Percentiles rank a stretch among this genome's conserved stretches.
Evolutionary conservation across 1,140 invertebrate genomes (phyloP).

Genomic region (Sitophilus oryzae): DNA sequence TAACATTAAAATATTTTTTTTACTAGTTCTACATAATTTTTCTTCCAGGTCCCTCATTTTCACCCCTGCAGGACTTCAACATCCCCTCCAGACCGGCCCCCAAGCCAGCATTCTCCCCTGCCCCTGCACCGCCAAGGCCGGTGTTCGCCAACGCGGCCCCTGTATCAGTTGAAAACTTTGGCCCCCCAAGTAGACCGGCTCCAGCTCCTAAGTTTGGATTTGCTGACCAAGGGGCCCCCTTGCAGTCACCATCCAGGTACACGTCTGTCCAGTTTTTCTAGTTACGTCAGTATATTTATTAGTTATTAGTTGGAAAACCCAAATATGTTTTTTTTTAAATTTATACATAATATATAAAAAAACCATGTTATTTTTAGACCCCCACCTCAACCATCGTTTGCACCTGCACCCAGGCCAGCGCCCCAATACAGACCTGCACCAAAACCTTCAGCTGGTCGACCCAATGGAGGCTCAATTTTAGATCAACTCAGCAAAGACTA

Average conservation of each 20-base stretch:
- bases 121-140: conserved; percentile 17
- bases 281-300: too few species aligned
- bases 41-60: too few species aligned
- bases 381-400: conserved; percentile 13
- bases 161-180: conserved; percentile 1
- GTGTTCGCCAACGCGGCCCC: background rate
- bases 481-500: conserved; percentile 77
- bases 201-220: background rate
- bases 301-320: too few species aligned
- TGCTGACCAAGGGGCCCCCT: background rate
- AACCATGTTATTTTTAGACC: too few species aligned
- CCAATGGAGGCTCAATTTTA: conserved; percentile 57
- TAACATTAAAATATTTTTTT: too few species aligned
- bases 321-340: background rate
- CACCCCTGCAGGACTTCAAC: background rate
- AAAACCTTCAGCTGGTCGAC: conserved; percentile 36
- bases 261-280: background rate
- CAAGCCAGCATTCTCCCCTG: conserved; percentile 11
- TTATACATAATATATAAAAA: too few species aligned
- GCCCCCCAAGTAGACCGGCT: conserved; percentile 9
- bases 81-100: conserved; percentile 12
- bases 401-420: conserved; percentile 19
- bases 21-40: too few species aligned
- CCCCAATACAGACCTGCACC: conserved; percentile 26
- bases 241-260: background rate